Percentiles rank a stretch among this genome's conserved stretches.
Conservation (phyloP, 2,888 invertebrate genomes). For the Tenthredo scrophulariae region DNA sequence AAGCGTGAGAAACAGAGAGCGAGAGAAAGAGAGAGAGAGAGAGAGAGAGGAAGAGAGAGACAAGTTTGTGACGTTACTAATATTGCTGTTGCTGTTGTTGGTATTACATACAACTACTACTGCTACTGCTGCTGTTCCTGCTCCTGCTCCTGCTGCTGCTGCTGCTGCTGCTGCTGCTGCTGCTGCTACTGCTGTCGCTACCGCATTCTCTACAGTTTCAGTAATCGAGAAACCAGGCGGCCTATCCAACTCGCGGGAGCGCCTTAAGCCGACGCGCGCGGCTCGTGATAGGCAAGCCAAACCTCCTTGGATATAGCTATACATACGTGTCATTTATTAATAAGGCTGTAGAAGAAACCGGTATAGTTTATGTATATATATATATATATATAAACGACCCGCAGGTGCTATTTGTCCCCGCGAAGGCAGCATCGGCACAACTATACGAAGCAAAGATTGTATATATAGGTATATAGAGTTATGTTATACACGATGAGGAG, state of each 20-base stretch:
- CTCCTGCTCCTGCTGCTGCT: not conserved
- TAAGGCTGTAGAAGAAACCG: conserved; percentile 70
- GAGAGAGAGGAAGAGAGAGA: not conserved
- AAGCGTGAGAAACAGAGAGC: not conserved
- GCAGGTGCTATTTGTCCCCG: conserved; percentile 59
- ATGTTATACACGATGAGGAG: conserved; percentile 17
- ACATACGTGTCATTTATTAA: conserved; percentile 70
- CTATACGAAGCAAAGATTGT: conserved; percentile 10
- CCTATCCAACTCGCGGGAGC: conserved; percentile 61
- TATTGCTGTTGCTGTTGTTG: not conserved
- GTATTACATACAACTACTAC: not conserved
- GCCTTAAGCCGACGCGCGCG: conserved; percentile 32
- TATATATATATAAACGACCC: conserved; percentile 58
- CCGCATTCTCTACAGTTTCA: conserved; percentile 65
- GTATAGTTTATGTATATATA: conserved; percentile 66
- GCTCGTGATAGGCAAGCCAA: conserved; percentile 62
- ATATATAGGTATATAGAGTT: conserved; percentile 51
- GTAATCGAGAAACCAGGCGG: conserved; percentile 63
- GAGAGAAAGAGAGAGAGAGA: not conserved
- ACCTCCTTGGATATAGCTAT: conserved; percentile 66
- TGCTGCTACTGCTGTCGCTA: conserved; percentile 17
- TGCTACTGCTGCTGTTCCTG: not conserved
- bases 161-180: not conserved
- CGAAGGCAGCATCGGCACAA: conserved; percentile 23
- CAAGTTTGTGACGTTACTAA: conserved; percentile 8